These are phyloP conservation scores for Chaunax sp. DNA, from an alignment of 2,797 vertebrate genomes.

Conservation along the genomic window DNA sequence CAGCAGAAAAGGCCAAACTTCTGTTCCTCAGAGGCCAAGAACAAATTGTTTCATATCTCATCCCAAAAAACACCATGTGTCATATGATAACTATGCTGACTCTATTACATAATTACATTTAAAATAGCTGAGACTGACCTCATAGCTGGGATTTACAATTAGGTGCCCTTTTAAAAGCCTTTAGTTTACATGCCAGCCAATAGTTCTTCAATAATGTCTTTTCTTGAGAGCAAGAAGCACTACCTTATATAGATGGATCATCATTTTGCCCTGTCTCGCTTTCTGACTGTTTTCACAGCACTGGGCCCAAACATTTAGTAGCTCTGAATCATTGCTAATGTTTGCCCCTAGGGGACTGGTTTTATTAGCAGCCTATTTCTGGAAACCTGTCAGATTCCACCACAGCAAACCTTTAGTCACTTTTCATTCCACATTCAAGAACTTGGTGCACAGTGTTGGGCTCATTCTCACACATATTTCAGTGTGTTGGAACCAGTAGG, in stretches of 20 bases:
- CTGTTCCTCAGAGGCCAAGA: slow-evolving; percentile 22
- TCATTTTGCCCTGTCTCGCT: slow-evolving; percentile 16
- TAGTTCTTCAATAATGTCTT: slow-evolving; percentile 29
- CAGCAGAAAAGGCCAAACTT: slow-evolving; percentile 9
- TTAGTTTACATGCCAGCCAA: slow-evolving; percentile 56
- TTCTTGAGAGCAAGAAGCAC: slow-evolving; percentile 29
- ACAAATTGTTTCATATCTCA: slow-evolving; percentile 23
- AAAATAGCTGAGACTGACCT: slow-evolving; percentile 50
- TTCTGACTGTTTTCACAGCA: slow-evolving; percentile 59
- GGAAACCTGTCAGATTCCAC: slow-evolving; percentile 69
- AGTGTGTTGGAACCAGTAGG: slow-evolving; percentile 43
- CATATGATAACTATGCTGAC: slow-evolving; percentile 38
- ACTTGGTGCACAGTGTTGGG: slow-evolving; percentile 21
- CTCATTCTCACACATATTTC: slow-evolving; percentile 37
- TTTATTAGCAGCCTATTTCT: slow-evolving; percentile 74
- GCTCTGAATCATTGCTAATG: slow-evolving; percentile 68
- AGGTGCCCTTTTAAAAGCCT: slow-evolving; percentile 37
- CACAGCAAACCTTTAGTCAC: slow-evolving; percentile 68
- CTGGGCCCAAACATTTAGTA: slow-evolving; percentile 74
- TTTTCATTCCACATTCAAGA: slow-evolving; percentile 73
- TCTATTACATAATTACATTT: slow-evolving; percentile 38
- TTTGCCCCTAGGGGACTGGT: slow-evolving; percentile 43
- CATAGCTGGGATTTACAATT: slow-evolving; percentile 38
- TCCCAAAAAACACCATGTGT: slow-evolving; percentile 8
- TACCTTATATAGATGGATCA: slow-evolving; percentile 69